These are phyloP conservation scores for Percopsis transmontana DNA, from an alignment of 2,113 vertebrate species.

Conservation along the genomic window DNA sequence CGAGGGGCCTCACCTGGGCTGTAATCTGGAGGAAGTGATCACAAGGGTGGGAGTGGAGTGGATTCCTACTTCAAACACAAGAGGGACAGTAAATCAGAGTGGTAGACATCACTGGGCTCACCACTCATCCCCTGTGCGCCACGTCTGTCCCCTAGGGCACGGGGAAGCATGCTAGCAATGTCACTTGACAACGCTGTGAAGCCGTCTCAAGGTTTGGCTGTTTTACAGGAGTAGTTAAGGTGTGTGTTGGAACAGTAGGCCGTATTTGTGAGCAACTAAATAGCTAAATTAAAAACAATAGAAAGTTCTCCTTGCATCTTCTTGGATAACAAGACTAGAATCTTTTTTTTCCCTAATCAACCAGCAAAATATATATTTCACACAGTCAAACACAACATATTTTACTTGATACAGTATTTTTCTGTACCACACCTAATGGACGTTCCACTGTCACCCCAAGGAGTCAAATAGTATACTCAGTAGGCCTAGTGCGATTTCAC, in stretches of 20 bases:
- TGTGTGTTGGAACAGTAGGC: background rate
- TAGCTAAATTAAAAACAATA: background rate
- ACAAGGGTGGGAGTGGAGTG: constrained; percentile 87
- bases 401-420: no score
- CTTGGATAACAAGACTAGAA: no score
- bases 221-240: constrained; percentile 23
- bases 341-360: no score
- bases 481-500: background rate
- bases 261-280: background rate
- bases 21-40: constrained; percentile 91
- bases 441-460: background rate
- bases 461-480: background rate
- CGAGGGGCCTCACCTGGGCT: constrained; percentile 87
- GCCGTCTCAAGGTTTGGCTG: constrained; percentile 38
- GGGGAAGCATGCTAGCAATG: constrained; percentile 82
- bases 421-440: no score
- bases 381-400: no score
- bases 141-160: background rate
- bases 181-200: constrained; percentile 68
- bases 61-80: constrained; percentile 94
- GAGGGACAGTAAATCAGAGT: constrained; percentile 90
- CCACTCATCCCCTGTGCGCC: constrained; percentile 76
- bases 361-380: no score
- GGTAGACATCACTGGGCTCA: constrained; percentile 79
- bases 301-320: constrained; percentile 1